phyloP scores from a whole-genome alignment of 2,113 vertebrate species.

The Mobula hypostoma region DNA sequence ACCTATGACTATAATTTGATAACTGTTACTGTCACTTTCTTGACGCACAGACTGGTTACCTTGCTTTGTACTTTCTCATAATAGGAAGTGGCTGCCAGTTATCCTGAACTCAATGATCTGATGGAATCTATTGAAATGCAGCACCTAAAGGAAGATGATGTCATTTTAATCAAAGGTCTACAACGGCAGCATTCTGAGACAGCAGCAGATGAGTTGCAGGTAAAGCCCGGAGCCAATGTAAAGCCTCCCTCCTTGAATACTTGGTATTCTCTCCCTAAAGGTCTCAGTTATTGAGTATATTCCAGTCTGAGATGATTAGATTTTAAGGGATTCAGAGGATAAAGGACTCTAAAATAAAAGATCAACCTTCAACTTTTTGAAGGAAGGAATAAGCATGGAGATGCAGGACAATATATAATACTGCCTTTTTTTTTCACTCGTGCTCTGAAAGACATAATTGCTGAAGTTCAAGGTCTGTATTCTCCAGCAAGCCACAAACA shows the following conservation, averaged over 20 bases:
- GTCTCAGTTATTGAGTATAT: no score
- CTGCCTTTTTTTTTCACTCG: no score
- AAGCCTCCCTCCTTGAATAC: background rate
- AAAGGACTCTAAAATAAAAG: no score
- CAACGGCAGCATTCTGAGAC: background rate
- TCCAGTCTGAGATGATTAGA: no score
- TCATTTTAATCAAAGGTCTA: constrained; percentile 31
- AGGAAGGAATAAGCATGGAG: no score
- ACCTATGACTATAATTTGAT: background rate
- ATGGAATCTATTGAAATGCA: constrained; percentile 12
- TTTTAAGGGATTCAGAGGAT: no score
- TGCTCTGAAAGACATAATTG: no score
- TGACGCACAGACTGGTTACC: background rate
- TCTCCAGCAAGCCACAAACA: no score
- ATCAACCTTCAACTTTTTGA: no score
- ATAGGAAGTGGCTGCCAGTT: constrained; percentile 3
- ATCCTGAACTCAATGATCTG: constrained; percentile 14
- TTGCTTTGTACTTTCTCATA: background rate
- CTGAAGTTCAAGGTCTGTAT: no score
- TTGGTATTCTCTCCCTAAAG: no score
- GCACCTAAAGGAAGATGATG: constrained; percentile 25
- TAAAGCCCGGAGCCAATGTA: background rate
- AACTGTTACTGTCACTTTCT: background rate
- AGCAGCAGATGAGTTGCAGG: background rate
- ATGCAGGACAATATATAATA: no score